A percentile compares a stretch with the other conserved stretches of the same genome.
Evolutionary conservation across 2,797 vertebrate species (phyloP).

Genomic region (Semaprochilodus insignis): DNA sequence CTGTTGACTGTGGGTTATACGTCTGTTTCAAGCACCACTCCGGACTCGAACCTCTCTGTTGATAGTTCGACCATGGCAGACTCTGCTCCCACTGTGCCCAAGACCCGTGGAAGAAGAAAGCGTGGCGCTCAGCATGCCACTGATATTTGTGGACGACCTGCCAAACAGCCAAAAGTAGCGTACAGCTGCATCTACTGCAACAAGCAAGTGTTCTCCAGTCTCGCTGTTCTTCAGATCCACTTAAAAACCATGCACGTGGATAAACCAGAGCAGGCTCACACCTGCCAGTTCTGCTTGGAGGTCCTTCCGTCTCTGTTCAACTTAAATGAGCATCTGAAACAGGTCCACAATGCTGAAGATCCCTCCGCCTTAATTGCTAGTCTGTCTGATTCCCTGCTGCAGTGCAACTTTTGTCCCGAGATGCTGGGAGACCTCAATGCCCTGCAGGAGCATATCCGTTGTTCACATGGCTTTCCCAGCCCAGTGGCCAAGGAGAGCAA

Average conservation of each 20-base stretch:
- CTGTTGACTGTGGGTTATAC: conserved; percentile 96
- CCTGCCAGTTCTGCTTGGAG: conserved; percentile 98
- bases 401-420: conserved; percentile 98
- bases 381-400: conserved; percentile 91
- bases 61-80: conserved; percentile 97
- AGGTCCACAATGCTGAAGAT: conserved; percentile 93
- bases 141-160: conserved; percentile 86
- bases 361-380: conserved; percentile 85
- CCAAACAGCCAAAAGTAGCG: conserved; percentile 92
- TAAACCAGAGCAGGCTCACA: conserved; percentile 97
- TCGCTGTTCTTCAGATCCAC: conserved; percentile 96
- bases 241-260: conserved; percentile 98
- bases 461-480: conserved; percentile 94
- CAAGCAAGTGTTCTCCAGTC: conserved; percentile 96
- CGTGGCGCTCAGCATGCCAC: conserved; percentile 88
- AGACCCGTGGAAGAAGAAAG: conserved; percentile 91
- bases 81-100: conserved; percentile 87
- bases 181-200: conserved; percentile 99
- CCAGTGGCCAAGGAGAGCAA: conserved; percentile 97
- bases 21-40: conserved; percentile 97
- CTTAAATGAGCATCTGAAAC: conserved; percentile 96
- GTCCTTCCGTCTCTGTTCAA: conserved; percentile 96
- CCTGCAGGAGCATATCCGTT: conserved; percentile 97
- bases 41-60: conserved; percentile 97
- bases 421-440: conserved; percentile 94